These are phyloP conservation scores for Pedicia rivosa DNA, from an alignment of 2,888 invertebrate species.

Conservation along the genomic window DNA sequence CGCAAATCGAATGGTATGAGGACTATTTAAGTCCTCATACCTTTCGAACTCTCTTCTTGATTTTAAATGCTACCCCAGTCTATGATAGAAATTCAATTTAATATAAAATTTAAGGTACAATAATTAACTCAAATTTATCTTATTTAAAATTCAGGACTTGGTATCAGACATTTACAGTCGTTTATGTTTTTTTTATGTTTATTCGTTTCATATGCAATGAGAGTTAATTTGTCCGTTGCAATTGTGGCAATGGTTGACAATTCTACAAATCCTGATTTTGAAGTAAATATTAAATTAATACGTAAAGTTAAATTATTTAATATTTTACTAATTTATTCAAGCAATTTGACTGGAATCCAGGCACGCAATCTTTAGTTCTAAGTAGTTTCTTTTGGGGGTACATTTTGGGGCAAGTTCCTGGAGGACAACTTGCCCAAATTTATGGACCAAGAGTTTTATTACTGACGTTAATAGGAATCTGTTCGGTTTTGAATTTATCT, in stretches of 20 bases:
- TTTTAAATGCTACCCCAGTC: too few species aligned
- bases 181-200: constrained; percentile 42
- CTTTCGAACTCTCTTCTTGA: too few species aligned
- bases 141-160: constrained; percentile 33
- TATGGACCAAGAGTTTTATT: constrained; percentile 53
- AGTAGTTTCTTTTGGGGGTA: constrained; percentile 58
- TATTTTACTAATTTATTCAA: constrained; percentile 20
- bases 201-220: constrained; percentile 42
- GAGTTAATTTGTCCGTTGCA: constrained; percentile 52
- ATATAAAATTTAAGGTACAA: too few species aligned
- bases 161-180: constrained; percentile 45
- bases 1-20: too few species aligned
- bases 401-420: constrained; percentile 42
- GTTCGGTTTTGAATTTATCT: constrained; percentile 46
- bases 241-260: constrained; percentile 56
- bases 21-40: too few species aligned
- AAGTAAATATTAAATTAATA: constrained; percentile 23
- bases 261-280: constrained; percentile 31
- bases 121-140: too few species aligned
- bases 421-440: constrained; percentile 50
- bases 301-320: not conserved
- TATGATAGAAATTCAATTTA: too few species aligned
- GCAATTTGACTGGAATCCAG: constrained; percentile 41
- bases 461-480: constrained; percentile 36
- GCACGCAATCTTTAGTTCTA: constrained; percentile 38